A percentile compares a stretch with the other conserved stretches of the same genome.
Evolutionary conservation across 2,797 vertebrate species (phyloP).

Genomic region (Helostoma temminkii): DNA sequence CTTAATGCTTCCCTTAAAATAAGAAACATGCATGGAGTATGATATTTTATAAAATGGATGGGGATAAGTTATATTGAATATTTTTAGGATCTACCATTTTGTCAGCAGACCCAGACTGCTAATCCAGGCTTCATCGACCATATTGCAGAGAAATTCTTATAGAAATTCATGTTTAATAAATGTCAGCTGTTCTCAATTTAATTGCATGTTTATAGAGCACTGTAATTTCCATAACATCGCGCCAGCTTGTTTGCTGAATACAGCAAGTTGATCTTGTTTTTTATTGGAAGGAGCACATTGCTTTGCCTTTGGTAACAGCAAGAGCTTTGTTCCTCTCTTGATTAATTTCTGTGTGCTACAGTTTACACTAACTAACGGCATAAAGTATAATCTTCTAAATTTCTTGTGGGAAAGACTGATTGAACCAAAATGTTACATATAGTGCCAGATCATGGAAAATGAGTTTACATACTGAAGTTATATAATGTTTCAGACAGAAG

Average conservation of each 20-base stretch:
- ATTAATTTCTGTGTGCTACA: constrained; percentile 1
- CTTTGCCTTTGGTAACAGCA: constrained; percentile 8
- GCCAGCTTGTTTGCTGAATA: constrained; percentile 12
- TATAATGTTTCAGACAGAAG: constrained; percentile 1
- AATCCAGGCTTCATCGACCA: constrained; percentile 37
- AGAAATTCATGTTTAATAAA: constrained; percentile 68
- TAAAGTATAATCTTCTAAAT: neutral
- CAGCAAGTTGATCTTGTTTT: constrained; percentile 6
- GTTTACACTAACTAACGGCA: neutral
- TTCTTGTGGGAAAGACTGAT: neutral
- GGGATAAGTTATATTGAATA: constrained; percentile 16
- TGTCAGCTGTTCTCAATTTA: constrained; percentile 57
- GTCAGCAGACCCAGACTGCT: constrained; percentile 35
- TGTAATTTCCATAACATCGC: constrained; percentile 50
- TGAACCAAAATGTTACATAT: neutral
- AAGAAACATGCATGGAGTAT: neutral
- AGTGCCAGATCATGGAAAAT: neutral
- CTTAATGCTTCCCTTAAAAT: neutral
- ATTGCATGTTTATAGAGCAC: constrained; percentile 61
- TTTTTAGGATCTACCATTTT: neutral
- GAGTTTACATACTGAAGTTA: neutral
- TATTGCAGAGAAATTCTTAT: constrained; percentile 57
- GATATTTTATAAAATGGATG: neutral
- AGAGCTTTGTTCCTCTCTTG: neutral
- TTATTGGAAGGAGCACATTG: neutral